Percentiles rank a stretch among this genome's conserved stretches.
phyloP scores from a whole-genome alignment of 2,888 invertebrate genomes.

The Pandemis corylana region DNA sequence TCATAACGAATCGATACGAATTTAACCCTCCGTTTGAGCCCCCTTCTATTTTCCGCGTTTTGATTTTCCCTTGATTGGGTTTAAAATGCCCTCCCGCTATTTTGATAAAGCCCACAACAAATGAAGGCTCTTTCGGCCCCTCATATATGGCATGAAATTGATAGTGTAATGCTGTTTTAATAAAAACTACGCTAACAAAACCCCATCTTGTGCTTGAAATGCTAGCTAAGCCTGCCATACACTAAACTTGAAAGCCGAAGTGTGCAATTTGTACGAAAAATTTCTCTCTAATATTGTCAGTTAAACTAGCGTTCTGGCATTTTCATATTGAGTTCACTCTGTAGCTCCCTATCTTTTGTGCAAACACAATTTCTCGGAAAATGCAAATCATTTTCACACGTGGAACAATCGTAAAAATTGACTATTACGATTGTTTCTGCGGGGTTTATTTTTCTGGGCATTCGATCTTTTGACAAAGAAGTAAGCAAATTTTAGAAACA shows the following conservation, averaged over 20 bases:
- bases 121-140: constrained; percentile 64
- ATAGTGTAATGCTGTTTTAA: constrained; percentile 40
- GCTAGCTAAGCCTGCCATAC: background rate
- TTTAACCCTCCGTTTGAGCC: constrained; percentile 80
- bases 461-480: background rate
- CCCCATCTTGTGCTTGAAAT: background rate
- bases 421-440: constrained; percentile 11
- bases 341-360: constrained; percentile 20
- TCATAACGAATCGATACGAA: constrained; percentile 82
- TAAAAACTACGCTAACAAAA: constrained; percentile 13
- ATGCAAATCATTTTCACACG: constrained; percentile 40
- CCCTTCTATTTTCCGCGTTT: constrained; percentile 82
- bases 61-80: constrained; percentile 83
- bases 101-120: constrained; percentile 74
- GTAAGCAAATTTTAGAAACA: background rate
- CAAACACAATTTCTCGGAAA: constrained; percentile 35
- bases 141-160: constrained; percentile 58
- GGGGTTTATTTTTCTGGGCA: background rate
- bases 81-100: constrained; percentile 79
- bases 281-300: constrained; percentile 25
- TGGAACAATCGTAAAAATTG: constrained; percentile 38
- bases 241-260: background rate
- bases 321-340: constrained; percentile 36
- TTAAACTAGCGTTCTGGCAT: constrained; percentile 17
- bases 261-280: constrained; percentile 14